Conservation (phyloP, 2,113 vertebrate species). For the Dipodomys stephensi region DNA sequence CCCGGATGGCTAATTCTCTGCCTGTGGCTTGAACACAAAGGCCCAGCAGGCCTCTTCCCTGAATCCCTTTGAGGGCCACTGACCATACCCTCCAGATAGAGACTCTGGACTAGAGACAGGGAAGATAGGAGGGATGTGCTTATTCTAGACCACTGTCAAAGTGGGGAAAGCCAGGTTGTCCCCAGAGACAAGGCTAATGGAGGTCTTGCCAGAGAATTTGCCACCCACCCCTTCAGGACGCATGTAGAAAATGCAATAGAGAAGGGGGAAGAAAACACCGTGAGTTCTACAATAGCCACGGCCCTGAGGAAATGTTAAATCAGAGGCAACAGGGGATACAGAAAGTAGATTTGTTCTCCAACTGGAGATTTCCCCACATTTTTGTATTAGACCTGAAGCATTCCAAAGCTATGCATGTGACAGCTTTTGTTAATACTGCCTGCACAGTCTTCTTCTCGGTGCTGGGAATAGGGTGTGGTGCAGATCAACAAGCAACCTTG, state of each 20-base stretch:
- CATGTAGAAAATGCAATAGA: accelerated
- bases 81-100: not conserved
- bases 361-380: not conserved
- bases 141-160: not conserved
- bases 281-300: accelerated
- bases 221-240: not conserved
- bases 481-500: not conserved
- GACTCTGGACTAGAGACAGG: not conserved
- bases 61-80: not conserved
- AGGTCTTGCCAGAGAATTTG: not conserved
- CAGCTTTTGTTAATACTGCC: not conserved
- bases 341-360: not conserved
- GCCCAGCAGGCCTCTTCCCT: not conserved
- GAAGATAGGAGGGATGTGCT: not conserved
- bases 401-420: not conserved
- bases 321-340: not conserved
- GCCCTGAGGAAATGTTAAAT: not conserved
- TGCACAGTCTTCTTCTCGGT: not conserved
- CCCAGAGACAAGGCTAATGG: not conserved
- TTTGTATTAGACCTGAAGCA: not conserved
- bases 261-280: too few species aligned
- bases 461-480: not conserved
- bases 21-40: not conserved
- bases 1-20: not conserved
- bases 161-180: not conserved